Evolutionary conservation across 2,113 vertebrate species (phyloP).

Genomic region (Paratilapia polleni): DNA sequence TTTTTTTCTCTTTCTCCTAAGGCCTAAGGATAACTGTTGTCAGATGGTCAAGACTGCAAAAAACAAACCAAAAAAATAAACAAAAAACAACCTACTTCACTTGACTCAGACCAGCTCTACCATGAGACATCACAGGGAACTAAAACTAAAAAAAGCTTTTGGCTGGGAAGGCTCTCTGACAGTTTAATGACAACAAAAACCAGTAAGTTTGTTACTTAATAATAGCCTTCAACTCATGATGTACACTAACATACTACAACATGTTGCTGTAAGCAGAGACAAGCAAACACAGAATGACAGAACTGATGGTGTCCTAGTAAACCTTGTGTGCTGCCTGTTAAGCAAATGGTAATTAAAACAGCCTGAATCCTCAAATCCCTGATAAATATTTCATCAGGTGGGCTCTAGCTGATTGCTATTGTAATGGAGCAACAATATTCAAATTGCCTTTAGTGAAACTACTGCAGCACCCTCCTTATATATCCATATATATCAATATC

Average conservation of each 20-base stretch:
- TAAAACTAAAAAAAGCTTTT: too few relatives aligned
- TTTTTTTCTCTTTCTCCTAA: not conserved
- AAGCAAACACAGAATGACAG: slow-evolving; percentile 44
- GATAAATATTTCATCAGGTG: slow-evolving; percentile 82
- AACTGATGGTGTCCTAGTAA: slow-evolving; percentile 31
- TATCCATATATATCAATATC: too few relatives aligned
- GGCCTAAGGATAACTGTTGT: not conserved
- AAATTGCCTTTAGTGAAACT: slow-evolving; percentile 67
- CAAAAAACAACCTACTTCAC: not conserved
- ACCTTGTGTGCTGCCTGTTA: slow-evolving; percentile 52
- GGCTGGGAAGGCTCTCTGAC: too few relatives aligned
- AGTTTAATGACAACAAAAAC: not conserved
- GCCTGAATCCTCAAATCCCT: slow-evolving; percentile 73
- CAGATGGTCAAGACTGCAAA: not conserved
- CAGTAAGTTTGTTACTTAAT: not conserved
- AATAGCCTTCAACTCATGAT: not conserved
- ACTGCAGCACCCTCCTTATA: slow-evolving; percentile 19
- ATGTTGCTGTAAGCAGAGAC: slow-evolving; percentile 17
- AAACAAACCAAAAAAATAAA: too few relatives aligned
- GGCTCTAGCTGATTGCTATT: slow-evolving; percentile 69
- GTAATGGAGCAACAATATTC: slow-evolving; percentile 74
- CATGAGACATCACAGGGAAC: not conserved
- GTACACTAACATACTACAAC: slow-evolving; percentile 4
- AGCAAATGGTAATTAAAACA: slow-evolving; percentile 79
- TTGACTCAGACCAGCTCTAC: not conserved